Base-by-base conservation (phyloP, 1,140 invertebrate species). In the Calosoma granatense region DNA sequence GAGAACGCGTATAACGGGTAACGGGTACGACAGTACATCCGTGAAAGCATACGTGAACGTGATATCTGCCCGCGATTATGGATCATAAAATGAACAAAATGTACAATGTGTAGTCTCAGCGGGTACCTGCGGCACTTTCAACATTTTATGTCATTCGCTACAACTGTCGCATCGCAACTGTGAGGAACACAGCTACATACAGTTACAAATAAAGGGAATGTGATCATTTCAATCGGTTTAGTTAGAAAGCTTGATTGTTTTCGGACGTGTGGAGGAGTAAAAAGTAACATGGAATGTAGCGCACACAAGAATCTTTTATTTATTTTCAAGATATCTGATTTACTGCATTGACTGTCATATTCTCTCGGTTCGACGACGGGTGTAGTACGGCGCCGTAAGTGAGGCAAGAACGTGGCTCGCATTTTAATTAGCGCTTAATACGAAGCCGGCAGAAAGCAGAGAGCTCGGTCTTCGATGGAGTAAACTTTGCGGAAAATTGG, bases 401-500 rank as follows among this genome's bases (percentile, higher is more conserved):
- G 47, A 51, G 15, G 51, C 36, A 19, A 39, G 20, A 9, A 41
- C 30, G 53, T 58, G 55, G 57, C 62, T 59, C 61, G 64, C 62
- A 65, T 63, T 65, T 65, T 65, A 65, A 65, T 65, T 65, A 65
- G 62, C 53, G 59, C 58, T 60, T 63, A 63, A 61, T 62, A 56
- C 36, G 60, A 55, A 59, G 51, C 22, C 39, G 51, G 21, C 22
- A 55, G 30, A 47, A 47, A 47, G 41, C 41, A 22, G 54, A 17
- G 22, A 53, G 22, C 55, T 60, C 51, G 52, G 51, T 55, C 53
- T 41, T 60, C 61, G 57, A 63, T 57, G 55, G 55, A 54, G 39
- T 21, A 55, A 61, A 59, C 20, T 55, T 59, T 52, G 55, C 41
- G 15, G 41, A 15, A 57, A 57, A 56, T 58, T 56, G 58, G 53